Evolutionary conservation across 92 coral and sea anemone species (phyloP), one percentile per base, ranked within the genome.

Genomic region (Bergia puertoricense): DNA sequence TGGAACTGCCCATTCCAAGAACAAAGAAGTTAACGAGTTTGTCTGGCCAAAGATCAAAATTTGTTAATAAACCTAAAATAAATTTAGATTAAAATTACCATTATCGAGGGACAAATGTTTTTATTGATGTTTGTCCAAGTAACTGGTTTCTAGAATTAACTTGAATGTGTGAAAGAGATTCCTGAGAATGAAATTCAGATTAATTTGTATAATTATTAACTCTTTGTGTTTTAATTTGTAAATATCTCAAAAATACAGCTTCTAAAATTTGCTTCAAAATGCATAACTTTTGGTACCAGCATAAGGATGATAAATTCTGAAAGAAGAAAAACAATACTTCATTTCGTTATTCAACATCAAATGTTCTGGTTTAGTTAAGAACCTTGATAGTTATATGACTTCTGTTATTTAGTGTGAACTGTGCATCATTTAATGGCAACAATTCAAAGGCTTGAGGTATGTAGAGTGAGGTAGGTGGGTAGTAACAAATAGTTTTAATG

Each of bases 391-490:
- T 69, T 66, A 68, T 83, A 43, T 83, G 86, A 83, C 46, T 66
- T 83, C 77, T 82, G 86, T 83, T 83, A 68, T 83, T 83, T 83
- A 83, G 86, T 83, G 77, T 45, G 62, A 83, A 67, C 86, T 67
- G 86, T 83, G 59, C 77, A 73, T 59, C 77, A 37, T 82, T 76
- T 42, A 76, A 45, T 76, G 80, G 76, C 77, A 39, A 44, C 37
- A 69, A 79, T 20, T 5, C 86, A 46, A 30, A 68, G 86, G 86
- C 86, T 20, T 20, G 65, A 83, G 86, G 86, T 83, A 83, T 83
- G 86, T 83, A 83, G 86, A 44, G 14, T 71, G 86, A 83, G 77
- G 86, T 83, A 83, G 86, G 86, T 83, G 43, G 77, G 86, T 66
- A 83, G 77, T 62, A 51, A 40, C 16, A 51, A 11, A 10, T 11